Percentiles rank a stretch among this genome's conserved stretches.
Conservation (phyloP, 1,140 invertebrate genomes). For the Aphidius ervi region DNA sequence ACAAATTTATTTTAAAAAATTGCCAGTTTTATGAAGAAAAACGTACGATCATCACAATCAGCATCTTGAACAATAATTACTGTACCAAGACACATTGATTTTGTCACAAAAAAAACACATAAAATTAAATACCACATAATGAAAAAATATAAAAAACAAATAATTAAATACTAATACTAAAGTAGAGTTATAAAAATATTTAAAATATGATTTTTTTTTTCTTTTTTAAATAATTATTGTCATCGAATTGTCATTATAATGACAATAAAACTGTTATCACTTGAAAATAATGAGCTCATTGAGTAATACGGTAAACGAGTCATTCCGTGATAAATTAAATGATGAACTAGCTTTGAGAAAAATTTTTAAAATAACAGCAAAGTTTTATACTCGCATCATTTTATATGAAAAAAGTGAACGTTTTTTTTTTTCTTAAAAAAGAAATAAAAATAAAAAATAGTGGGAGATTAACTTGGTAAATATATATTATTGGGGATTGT, state of each 20-base stretch:
- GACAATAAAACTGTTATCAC: neutral
- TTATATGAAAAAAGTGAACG: constrained; percentile 44
- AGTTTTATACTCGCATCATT: constrained; percentile 34
- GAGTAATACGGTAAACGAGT: neutral
- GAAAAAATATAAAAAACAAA: neutral
- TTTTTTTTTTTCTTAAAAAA: constrained; percentile 21
- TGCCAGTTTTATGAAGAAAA: neutral
- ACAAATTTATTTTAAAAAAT: constrained; percentile 8
- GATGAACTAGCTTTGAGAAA: constrained; percentile 22
- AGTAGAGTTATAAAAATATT: neutral
- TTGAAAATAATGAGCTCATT: no score
- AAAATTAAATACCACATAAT: constrained; percentile 12
- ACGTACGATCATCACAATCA: constrained; percentile 27
- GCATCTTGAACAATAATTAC: constrained; percentile 24
- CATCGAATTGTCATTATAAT: constrained; percentile 1
- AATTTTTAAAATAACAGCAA: constrained; percentile 33
- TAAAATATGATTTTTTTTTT: no score
- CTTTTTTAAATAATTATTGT: constrained; percentile 5
- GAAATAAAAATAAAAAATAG: constrained; percentile 22
- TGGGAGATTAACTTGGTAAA: constrained; percentile 28
- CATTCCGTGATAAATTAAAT: constrained; percentile 10
- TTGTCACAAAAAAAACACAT: constrained; percentile 5
- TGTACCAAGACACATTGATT: constrained; percentile 15
- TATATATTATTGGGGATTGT: no score
- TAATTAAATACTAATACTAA: neutral